Conservation (phyloP, 64 coral and sea anemone genomes). For the Catalaphyllia jardinei region DNA sequence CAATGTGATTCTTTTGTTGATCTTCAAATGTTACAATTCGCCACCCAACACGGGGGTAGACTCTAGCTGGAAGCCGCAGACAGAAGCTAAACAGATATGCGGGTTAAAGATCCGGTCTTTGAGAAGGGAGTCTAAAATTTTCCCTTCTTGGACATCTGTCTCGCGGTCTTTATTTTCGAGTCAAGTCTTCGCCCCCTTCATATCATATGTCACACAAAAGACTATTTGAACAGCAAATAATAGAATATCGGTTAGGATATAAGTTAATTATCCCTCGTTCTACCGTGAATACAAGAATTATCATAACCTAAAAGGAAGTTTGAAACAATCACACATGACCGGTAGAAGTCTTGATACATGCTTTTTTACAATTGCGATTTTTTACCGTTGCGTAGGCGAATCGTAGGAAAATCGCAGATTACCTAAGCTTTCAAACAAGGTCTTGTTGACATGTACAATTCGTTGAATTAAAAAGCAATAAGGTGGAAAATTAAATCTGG, state of each 20-base stretch:
- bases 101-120: background rate
- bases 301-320: background rate
- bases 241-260: conserved; percentile 9
- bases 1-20: background rate
- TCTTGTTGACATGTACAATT: conserved; percentile 22
- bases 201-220: conserved; percentile 42
- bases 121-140: conserved; percentile 19
- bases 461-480: conserved; percentile 51
- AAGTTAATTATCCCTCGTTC: background rate
- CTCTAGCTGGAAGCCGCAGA: background rate
- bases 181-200: conserved; percentile 12
- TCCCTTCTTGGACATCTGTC: background rate
- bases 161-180: conserved; percentile 20
- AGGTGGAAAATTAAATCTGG: conserved; percentile 32
- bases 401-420: background rate
- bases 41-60: background rate
- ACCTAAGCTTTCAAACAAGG: conserved; percentile 17
- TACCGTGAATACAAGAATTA: background rate
- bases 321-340: background rate
- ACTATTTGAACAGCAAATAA: conserved; percentile 46
- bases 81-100: background rate
- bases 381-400: background rate
- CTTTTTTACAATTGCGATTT: background rate
- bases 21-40: background rate
- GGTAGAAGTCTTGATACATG: background rate